phyloP scores from a whole-genome alignment of 2,113 vertebrate species.

The Monarcha castaneiventris region DNA sequence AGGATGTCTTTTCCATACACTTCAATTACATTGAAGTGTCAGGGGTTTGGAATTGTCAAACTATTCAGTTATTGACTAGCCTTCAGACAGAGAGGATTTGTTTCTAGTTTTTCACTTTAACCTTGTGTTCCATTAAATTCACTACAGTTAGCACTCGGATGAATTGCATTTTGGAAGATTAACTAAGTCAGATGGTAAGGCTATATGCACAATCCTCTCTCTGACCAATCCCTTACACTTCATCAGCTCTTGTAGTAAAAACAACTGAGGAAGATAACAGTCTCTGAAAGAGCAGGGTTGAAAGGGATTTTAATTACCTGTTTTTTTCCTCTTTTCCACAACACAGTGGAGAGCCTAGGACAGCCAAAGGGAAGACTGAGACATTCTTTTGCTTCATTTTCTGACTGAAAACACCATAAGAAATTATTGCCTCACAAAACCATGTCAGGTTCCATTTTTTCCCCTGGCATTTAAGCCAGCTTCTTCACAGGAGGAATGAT shows the following conservation, averaged over 20 bases:
- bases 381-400: background rate
- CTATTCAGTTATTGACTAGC: background rate
- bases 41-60: background rate
- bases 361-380: background rate
- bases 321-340: background rate
- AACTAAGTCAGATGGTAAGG: background rate
- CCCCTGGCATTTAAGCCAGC: background rate
- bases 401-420: background rate
- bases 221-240: background rate
- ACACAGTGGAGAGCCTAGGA: background rate
- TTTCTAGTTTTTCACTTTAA: slow-evolving; percentile 29
- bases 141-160: background rate
- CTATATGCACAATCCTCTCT: background rate
- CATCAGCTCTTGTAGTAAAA: background rate
- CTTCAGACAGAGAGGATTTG: background rate
- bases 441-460: background rate
- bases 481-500: background rate
- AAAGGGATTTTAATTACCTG: background rate
- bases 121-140: background rate
- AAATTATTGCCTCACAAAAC: background rate
- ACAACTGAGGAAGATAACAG: background rate
- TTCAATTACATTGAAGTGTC: background rate
- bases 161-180: slow-evolving; percentile 18
- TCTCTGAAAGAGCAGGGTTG: background rate
- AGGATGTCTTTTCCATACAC: slow-evolving; percentile 39